These are phyloP conservation scores for Hyalella azteca DNA, from an alignment of 2,888 invertebrate genomes.

Conservation along the genomic window DNA sequence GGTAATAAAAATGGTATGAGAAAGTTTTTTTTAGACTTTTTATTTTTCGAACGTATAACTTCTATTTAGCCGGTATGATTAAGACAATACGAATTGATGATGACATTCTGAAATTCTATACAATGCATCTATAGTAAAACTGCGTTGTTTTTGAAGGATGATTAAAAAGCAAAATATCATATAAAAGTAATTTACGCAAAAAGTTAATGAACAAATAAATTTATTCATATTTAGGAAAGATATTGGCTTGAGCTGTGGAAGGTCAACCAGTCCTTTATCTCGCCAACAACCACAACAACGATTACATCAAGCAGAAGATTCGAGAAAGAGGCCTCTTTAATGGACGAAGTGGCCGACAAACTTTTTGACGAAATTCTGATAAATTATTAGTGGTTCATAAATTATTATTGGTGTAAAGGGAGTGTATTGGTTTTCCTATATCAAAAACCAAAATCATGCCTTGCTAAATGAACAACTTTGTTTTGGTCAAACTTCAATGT, in stretches of 20 bases:
- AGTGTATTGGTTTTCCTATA: not conserved
- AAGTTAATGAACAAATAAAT: not conserved
- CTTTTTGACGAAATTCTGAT: not conserved
- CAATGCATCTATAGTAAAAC: too few relatives aligned
- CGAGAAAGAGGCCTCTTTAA: slow-evolving; percentile 15
- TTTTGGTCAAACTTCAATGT: too few relatives aligned
- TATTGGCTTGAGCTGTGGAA: slow-evolving; percentile 41
- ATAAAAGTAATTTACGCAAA: not conserved
- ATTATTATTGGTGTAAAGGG: too few relatives aligned
- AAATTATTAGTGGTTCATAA: too few relatives aligned
- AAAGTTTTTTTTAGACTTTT: too few relatives aligned
- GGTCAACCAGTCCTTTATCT: slow-evolving; percentile 22
- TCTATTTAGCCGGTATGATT: too few relatives aligned
- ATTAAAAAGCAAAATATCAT: too few relatives aligned
- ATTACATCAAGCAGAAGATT: slow-evolving; percentile 36
- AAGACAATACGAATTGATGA: too few relatives aligned
- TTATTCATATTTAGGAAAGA: slow-evolving; percentile 51
- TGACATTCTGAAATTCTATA: too few relatives aligned
- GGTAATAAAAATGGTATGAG: too few relatives aligned
- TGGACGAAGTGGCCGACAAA: slow-evolving; percentile 3
- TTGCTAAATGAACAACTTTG: not conserved
- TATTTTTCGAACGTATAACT: too few relatives aligned
- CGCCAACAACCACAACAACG: slow-evolving; percentile 39
- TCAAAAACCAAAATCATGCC: not conserved
- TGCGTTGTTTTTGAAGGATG: too few relatives aligned